Percentiles rank a stretch among this genome's conserved stretches.
Evolutionary conservation across 2,888 invertebrate species (phyloP).

Genomic region (Odontocerum albicorne): DNA sequence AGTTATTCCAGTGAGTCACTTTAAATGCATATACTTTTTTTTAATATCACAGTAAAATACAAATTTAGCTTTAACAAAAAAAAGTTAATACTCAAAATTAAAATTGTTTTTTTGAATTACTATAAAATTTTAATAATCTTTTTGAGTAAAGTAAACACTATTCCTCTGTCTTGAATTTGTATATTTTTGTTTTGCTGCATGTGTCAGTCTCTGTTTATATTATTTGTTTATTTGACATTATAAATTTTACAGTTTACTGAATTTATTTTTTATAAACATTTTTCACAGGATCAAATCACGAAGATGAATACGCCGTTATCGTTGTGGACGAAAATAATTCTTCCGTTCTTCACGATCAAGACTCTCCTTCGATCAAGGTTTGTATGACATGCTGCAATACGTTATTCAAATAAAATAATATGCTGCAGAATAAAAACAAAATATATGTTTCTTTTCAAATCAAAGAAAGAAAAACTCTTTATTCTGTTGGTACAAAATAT

Average conservation of each 20-base stretch:
- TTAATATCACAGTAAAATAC: neutral
- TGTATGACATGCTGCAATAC: constrained; percentile 4
- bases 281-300: constrained; percentile 59
- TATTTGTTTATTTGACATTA: too few species aligned
- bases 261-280: constrained; percentile 27
- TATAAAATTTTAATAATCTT: too few species aligned
- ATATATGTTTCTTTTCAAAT: too few species aligned
- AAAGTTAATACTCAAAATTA: neutral
- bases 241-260: too few species aligned
- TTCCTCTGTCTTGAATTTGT: too few species aligned
- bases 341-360: constrained; percentile 76
- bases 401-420: too few species aligned
- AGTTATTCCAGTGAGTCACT: neutral
- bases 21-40: neutral
- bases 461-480: too few species aligned
- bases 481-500: too few species aligned
- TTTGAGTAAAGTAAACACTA: too few species aligned
- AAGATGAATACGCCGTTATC: constrained; percentile 88
- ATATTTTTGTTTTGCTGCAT: too few species aligned
- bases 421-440: too few species aligned
- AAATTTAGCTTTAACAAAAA: neutral
- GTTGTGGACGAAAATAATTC: constrained; percentile 89
- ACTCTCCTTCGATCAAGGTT: constrained; percentile 86
- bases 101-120: neutral
- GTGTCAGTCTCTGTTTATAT: too few species aligned